Base-by-base conservation (phyloP, 2,113 vertebrate genomes). In the Sander vitreus region DNA sequence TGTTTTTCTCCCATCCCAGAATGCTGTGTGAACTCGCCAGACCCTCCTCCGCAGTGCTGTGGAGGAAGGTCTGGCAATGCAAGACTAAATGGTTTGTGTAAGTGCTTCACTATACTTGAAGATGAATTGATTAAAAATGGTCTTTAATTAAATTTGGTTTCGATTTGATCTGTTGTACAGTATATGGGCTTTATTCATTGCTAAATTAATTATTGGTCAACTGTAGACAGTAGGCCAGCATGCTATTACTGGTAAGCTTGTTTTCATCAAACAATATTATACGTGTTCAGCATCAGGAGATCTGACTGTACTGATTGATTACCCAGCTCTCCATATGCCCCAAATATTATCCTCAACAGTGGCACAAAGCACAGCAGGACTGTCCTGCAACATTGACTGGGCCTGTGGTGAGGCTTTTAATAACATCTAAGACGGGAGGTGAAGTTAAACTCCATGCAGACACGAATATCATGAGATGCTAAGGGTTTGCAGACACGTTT, bases 351-450 rank as follows among this genome's bases (percentile, higher is more conserved):
- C 66, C 47, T 77, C 25, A 48, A 27, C 70, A 69, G 68, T 21
- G 48, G 63, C 68, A 79, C 67, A 62, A 25, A 16, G 68, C 88
- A 62, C 84, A 84, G 86, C 86, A 67, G 65, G 84, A 73, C 21
- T 47, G 57, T 68, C n/a, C 83, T 19, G n/a, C n/a, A n/a, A 1
- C 19, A 82, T 82, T 88, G 84, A 91, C 70, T 71, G 47, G 50
- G 6, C 71, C 82, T 76, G 75, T 81, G 83, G 69, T 25, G 73
- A 78, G 6, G 78, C 60, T 88, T 88, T 90, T 69, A 75, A 68
- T 74, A 69, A 57, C 64, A 77, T 75, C 51, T 51, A 33, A 55
- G 76, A 73, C 2, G 6, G 63, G 67, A 50, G 15, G 27, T 39
- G 18, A 65, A 54, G 43, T 54, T 27, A 9, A 25, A 73, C 67